phyloP scores from a whole-genome alignment of 2,888 invertebrate species.

The Dexiosoma caninum region DNA sequence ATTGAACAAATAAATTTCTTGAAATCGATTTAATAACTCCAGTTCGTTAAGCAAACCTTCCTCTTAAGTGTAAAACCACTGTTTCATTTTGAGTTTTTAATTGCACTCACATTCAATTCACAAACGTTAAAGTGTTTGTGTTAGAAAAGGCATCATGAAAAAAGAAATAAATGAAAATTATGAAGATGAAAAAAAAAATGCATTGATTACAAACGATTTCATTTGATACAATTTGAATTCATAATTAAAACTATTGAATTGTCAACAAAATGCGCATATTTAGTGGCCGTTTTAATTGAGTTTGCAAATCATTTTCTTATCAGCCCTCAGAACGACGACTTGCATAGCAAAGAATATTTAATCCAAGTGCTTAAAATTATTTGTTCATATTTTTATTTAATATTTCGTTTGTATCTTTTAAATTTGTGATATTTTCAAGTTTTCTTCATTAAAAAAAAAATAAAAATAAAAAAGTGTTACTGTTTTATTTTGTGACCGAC shows the following conservation, averaged over 20 bases:
- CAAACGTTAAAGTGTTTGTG: not conserved
- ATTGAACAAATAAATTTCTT: too few species aligned
- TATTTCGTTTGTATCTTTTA: not conserved
- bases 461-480: constrained; percentile 67
- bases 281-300: constrained; percentile 72
- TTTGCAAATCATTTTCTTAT: constrained; percentile 74
- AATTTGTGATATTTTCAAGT: not conserved
- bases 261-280: constrained; percentile 69
- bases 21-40: not conserved
- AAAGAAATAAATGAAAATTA: not conserved
- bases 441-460: not conserved
- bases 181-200: constrained; percentile 42
- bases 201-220: constrained; percentile 60
- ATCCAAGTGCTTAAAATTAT: not conserved
- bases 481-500: constrained; percentile 79
- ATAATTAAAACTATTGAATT: constrained; percentile 42
- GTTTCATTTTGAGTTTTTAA: not conserved
- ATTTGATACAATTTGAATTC: constrained; percentile 35
- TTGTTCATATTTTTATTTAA: not conserved
- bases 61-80: not conserved
- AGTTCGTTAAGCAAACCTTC: constrained; percentile 12
- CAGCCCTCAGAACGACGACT: constrained; percentile 65
- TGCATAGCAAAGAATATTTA: constrained; percentile 10
- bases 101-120: constrained; percentile 14
- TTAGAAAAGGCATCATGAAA: constrained; percentile 8